These are phyloP conservation scores for Pteruthius melanotis DNA, from an alignment of 2,113 vertebrate genomes.

Conservation along the genomic window DNA sequence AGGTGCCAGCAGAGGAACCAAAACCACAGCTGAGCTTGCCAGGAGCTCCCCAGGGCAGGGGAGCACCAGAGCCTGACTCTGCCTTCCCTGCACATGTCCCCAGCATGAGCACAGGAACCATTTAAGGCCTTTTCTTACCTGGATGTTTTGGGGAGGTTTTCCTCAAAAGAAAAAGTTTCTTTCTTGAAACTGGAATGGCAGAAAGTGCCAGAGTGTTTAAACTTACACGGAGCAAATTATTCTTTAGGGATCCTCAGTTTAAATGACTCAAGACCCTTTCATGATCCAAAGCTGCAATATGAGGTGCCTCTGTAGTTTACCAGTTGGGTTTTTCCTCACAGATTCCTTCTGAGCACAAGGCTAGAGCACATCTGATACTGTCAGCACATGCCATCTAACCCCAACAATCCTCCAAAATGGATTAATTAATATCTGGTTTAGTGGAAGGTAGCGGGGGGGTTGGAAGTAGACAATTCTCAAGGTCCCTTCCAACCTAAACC, in stretches of 20 bases:
- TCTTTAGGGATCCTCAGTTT: not conserved
- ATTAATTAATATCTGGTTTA: not conserved
- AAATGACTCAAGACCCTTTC: not conserved
- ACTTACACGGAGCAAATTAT: not conserved
- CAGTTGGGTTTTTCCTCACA: not conserved
- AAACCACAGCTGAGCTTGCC: not conserved
- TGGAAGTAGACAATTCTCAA: not conserved
- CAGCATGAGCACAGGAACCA: fast-evolving
- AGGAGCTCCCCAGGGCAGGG: not conserved
- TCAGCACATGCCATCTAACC: not conserved
- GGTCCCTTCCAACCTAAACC: not conserved
- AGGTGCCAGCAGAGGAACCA: not conserved
- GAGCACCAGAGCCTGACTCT: not conserved
- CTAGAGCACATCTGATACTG: not conserved
- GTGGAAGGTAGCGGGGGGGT: not conserved
- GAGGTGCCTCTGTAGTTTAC: not conserved
- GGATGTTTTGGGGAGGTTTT: not conserved
- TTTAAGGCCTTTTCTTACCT: not conserved
- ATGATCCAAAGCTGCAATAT: not conserved
- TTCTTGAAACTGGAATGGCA: not conserved
- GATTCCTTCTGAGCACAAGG: not conserved
- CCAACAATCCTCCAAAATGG: not conserved
- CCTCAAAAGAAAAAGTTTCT: not conserved
- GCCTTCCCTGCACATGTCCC: not conserved
- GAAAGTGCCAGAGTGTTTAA: not conserved